Base-by-base conservation (phyloP, 2,113 vertebrate species). In the Stigmatopora argus region DNA sequence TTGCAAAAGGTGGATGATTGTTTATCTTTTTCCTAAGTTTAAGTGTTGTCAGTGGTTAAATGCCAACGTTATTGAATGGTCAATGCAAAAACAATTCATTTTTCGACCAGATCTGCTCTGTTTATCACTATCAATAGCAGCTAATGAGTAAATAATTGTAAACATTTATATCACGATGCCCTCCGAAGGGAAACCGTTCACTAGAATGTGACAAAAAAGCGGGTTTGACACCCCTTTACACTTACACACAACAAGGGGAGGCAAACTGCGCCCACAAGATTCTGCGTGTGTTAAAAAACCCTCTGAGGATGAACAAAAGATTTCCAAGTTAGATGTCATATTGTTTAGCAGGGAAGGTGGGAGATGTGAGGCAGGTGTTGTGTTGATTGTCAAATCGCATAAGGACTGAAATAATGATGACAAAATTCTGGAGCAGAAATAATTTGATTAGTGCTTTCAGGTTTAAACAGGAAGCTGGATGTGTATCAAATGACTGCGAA, bases 381-480 rank as follows among this genome's bases (percentile, higher is more conserved):
- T 72, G 53, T 31, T 71, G 79, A 93, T 89, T 90, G 85, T 85
- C 91, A 91, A 86, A 88, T 94, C 86, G 91, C 18, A 94, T 94
- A 92, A 88, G 91, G 92, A 90, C 90, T 91, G 92, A 94, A 96
- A 95, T 94, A 95, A 94, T 90, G 92, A 94, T 87, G 91, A 88
- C 63, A 88, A 85, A 93, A 92, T 90, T 90, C 90, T 90, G 85
- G 92, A 94, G 92, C 92, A 94, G 92, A 94, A 93, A 94, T 92
- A 88, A 96, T 95, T 95, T 95, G 94, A 98, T 96, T 95, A 96
- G 93, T 92, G 93, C 93, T 92, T 93, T 93, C 91, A 93, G 93
- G 92, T 95, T 92, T 93, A 92, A 93, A 93, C 82, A 78, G 93
- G 92, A 93, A 94, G 89, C 93, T 95, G 93, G 93, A 96, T 93